These are phyloP conservation scores for Leptatherina wallacei DNA, from an alignment of 2,797 vertebrate species.

Conservation along the genomic window DNA sequence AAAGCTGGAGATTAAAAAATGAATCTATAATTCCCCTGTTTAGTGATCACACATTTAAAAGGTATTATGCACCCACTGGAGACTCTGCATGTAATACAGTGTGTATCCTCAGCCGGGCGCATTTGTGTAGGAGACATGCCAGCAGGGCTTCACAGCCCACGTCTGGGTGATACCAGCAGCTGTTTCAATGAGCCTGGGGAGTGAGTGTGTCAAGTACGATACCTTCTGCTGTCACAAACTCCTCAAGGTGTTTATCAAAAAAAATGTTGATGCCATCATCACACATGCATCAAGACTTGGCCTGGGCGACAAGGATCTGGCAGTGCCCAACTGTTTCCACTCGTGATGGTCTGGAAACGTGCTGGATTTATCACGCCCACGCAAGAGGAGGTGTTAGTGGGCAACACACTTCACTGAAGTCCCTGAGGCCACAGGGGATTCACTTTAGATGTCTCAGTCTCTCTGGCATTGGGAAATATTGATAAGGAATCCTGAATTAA, in stretches of 20 bases:
- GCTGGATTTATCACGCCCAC: slow-evolving; percentile 47
- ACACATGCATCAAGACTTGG: slow-evolving; percentile 63
- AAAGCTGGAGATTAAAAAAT: slow-evolving; percentile 59
- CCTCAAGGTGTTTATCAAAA: slow-evolving; percentile 82
- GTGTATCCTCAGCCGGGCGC: slow-evolving; percentile 73
- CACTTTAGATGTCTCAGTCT: slow-evolving; percentile 60
- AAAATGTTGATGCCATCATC: slow-evolving; percentile 74
- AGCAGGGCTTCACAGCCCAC: slow-evolving; percentile 67
- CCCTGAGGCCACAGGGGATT: slow-evolving; percentile 46
- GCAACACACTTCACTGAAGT: slow-evolving; percentile 59
- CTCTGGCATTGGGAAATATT: slow-evolving; percentile 53
- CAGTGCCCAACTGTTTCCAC: slow-evolving; percentile 67
- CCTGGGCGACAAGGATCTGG: slow-evolving; percentile 66
- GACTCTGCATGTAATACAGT: slow-evolving; percentile 77
- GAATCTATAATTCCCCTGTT: slow-evolving; percentile 64
- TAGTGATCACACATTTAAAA: slow-evolving; percentile 73
- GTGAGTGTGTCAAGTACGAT: slow-evolving; percentile 74
- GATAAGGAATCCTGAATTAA: slow-evolving; percentile 63
- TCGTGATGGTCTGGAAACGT: slow-evolving; percentile 57
- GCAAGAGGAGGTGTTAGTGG: slow-evolving; percentile 60
- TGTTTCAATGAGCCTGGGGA: slow-evolving; percentile 76
- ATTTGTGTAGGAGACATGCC: slow-evolving; percentile 69
- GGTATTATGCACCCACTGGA: slow-evolving; percentile 67
- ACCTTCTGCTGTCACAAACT: slow-evolving; percentile 79
- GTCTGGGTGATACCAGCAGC: slow-evolving; percentile 78